Conservation (phyloP, 1,140 invertebrate species). For the Camponotus floridanus region DNA sequence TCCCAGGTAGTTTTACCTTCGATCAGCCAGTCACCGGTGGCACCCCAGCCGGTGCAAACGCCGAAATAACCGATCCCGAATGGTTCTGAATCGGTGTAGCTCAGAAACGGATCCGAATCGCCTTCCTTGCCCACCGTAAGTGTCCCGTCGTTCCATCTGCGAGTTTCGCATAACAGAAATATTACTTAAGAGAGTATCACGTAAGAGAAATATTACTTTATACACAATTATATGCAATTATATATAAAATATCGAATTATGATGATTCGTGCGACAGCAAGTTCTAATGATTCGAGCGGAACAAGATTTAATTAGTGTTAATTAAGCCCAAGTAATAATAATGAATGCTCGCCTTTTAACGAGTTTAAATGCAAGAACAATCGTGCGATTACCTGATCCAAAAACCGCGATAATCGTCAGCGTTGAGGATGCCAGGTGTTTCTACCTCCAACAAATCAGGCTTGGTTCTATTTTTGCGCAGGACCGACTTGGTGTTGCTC, state of each 20-base stretch:
- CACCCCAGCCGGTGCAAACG: slow-evolving; percentile 94
- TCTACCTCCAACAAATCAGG: slow-evolving; percentile 92
- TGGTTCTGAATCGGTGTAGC: slow-evolving; percentile 90
- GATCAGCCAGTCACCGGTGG: slow-evolving; percentile 93
- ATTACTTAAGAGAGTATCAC: too few relatives aligned
- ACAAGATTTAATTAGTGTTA: too few relatives aligned
- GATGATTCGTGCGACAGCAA: not conserved
- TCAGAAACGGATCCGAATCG: slow-evolving; percentile 90
- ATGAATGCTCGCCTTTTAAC: not conserved
- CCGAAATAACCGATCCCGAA: slow-evolving; percentile 91
- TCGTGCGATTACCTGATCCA: slow-evolving; percentile 88
- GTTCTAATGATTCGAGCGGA: too few relatives aligned
- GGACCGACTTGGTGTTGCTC: slow-evolving; percentile 93
- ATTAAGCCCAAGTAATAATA: too few relatives aligned
- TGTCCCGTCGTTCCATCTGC: slow-evolving; percentile 89
- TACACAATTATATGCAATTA: too few relatives aligned
- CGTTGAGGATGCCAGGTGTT: slow-evolving; percentile 90
- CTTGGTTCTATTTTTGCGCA: slow-evolving; percentile 92
- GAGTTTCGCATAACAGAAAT: not conserved
- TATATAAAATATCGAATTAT: not conserved
- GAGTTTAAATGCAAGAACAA: not conserved
- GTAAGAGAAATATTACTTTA: not conserved
- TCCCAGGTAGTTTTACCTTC: slow-evolving; percentile 87
- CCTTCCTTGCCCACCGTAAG: slow-evolving; percentile 90
- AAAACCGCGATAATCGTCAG: slow-evolving; percentile 92